A percentile compares a stretch with the other conserved stretches of the same genome.
Evolutionary conservation across 1,140 invertebrate genomes (phyloP).

Genomic region (Drosophila kepulauana): DNA sequence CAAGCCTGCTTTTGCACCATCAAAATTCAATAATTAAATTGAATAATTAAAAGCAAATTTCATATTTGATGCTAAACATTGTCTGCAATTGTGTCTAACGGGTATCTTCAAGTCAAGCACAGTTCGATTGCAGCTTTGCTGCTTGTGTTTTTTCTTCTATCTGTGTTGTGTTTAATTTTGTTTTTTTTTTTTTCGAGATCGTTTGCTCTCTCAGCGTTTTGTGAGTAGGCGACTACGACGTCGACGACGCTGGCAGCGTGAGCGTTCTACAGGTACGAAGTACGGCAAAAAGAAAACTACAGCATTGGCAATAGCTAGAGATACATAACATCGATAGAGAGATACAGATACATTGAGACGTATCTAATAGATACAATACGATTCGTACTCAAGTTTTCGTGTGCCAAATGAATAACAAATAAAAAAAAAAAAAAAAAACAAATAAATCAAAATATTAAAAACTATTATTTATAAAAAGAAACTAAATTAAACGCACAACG

Average conservation of each 20-base stretch:
- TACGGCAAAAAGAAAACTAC: not conserved
- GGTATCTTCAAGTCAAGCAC: not conserved
- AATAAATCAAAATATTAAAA: not conserved
- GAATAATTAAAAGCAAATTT: too few relatives aligned
- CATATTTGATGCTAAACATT: too few relatives aligned
- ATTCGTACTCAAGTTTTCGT: conserved; percentile 23
- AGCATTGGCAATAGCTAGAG: conserved; percentile 10
- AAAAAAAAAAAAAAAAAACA: not conserved
- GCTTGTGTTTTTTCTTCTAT: not conserved
- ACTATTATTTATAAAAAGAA: not conserved
- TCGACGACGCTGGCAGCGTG: conserved; percentile 12
- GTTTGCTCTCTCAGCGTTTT: conserved; percentile 24
- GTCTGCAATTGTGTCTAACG: too few relatives aligned
- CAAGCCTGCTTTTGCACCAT: too few relatives aligned
- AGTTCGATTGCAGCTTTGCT: too few relatives aligned
- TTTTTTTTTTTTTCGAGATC: conserved; percentile 10
- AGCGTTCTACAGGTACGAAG: conserved; percentile 34
- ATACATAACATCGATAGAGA: not conserved
- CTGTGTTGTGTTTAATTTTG: not conserved
- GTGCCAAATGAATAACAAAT: not conserved
- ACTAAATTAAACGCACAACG: not conserved
- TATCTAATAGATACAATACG: conserved; percentile 37
- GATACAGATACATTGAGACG: conserved; percentile 44
- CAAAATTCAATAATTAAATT: too few relatives aligned
- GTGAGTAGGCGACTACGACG: conserved; percentile 29